Base-by-base conservation (phyloP, 2,888 invertebrate genomes). In the Zootermopsis nevadensis region DNA sequence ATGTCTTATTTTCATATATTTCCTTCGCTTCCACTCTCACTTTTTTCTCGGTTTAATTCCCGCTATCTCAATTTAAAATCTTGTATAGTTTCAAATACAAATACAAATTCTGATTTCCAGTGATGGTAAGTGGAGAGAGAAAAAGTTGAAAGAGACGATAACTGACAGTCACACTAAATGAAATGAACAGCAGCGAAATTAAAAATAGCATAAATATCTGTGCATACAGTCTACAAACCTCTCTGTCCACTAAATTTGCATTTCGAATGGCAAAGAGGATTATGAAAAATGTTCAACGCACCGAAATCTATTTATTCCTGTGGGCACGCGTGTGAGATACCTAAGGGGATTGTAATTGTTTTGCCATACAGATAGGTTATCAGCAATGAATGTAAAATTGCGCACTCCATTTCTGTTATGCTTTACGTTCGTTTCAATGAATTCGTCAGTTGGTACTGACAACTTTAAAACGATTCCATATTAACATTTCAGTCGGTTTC, bases 191-290 rank as follows among this genome's bases (percentile, higher is more conserved):
- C 1, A 6, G 2, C 0, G 8, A 69, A 31, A 30, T 33, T 69
- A 15, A 69, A 31, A 38, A 74, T 12, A 30, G 30, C 27, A 1
- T n/a, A 74, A 4, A 74, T 74, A 38, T 74, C n/a, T 74, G 2
- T 69, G 7, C 33, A 33, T 69, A 33, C 33, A n/a, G n/a, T n/a
- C n/a, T n/a, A 69, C 33, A 12, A 1, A 74, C 38, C 24, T 74
- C 38, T 38, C 12, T 38, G 7, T 74, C 15, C 38, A 74, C 24
- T 74, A 74, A 74, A 74, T 74, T 42, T 38, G 33, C 74, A 74
- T 74, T 74, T 27, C 74, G 38, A 74, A 12, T 33, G 38, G 38
- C 35, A 69, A 69, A 74, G 74, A 74, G 38, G 74, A 74, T 38
- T 74, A 38, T 42, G 4, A 74, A 74, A 74, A 74, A 69, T 69